Percentiles rank a stretch among this genome's conserved stretches.
These are phyloP conservation scores for Iphiclides podalirius DNA, from an alignment of 2,888 invertebrate genomes.

Conservation along the genomic window DNA sequence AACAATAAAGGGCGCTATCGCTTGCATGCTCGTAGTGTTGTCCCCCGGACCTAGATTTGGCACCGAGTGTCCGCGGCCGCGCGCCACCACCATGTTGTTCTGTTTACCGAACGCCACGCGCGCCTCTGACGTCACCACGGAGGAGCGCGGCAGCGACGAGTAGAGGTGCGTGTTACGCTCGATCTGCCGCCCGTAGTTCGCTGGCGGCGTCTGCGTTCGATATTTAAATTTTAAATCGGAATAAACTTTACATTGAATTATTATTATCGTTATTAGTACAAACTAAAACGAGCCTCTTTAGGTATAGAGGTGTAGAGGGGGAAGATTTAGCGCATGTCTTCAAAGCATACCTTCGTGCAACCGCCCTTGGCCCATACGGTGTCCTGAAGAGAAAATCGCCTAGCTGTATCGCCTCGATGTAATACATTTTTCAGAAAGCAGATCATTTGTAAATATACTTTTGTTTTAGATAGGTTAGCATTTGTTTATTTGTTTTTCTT, in stretches of 20 bases:
- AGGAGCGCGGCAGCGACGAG: conserved; percentile 88
- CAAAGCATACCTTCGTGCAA: too few species aligned
- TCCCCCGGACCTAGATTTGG: conserved; percentile 90
- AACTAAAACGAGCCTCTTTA: too few species aligned
- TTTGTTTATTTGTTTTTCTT: too few species aligned
- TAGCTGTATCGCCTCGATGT: too few species aligned
- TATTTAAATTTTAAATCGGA: conserved; percentile 20
- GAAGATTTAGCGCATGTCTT: too few species aligned
- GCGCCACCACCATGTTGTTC: conserved; percentile 66
- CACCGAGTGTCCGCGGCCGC: conserved; percentile 86
- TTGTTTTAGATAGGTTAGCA: too few species aligned
- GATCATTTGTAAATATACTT: too few species aligned
- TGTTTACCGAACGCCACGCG: conserved; percentile 89
- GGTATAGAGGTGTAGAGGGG: too few species aligned
- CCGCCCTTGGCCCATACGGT: too few species aligned
- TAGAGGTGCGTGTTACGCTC: conserved; percentile 84
- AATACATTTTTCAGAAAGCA: too few species aligned
- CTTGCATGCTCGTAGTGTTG: conserved; percentile 23
- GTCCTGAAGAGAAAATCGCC: too few species aligned
- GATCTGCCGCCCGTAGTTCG: conserved; percentile 86
- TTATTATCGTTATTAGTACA: too few species aligned
- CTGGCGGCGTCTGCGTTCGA: conserved; percentile 84
- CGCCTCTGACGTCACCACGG: conserved; percentile 77
- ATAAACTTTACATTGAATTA: not conserved
- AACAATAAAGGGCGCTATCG: conserved; percentile 9